A percentile compares a stretch with the other conserved stretches of the same genome.
These are phyloP conservation scores for Gibbula magus DNA, from an alignment of 2,888 invertebrate genomes.

Conservation along the genomic window DNA sequence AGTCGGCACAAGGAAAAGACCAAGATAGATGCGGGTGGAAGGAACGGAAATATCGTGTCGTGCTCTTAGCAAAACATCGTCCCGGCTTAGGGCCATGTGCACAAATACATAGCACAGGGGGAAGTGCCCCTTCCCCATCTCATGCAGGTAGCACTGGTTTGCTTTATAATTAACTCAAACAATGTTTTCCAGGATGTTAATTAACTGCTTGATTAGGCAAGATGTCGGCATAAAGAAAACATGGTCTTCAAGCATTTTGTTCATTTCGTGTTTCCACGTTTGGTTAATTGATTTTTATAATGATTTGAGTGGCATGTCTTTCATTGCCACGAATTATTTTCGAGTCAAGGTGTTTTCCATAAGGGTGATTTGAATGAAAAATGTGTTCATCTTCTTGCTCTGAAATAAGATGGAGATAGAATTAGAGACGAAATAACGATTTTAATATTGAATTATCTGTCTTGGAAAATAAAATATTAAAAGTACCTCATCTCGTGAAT, in stretches of 20 bases:
- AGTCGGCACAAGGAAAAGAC: not conserved
- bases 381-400: too few species aligned
- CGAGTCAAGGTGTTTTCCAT: too few species aligned
- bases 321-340: too few species aligned
- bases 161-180: constrained; percentile 11
- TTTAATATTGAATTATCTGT: too few species aligned
- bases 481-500: too few species aligned
- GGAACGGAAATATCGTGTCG: constrained; percentile 2
- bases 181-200: constrained; percentile 6
- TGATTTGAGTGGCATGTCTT: not conserved
- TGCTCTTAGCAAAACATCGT: not conserved
- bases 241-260: not conserved
- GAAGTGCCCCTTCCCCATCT: not conserved
- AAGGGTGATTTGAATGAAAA: too few species aligned
- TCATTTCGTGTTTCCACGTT: not conserved
- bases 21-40: constrained; percentile 12
- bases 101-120: not conserved
- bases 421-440: too few species aligned
- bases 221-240: not conserved
- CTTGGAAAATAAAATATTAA: too few species aligned
- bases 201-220: constrained; percentile 12
- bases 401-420: too few species aligned
- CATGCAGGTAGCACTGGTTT: not conserved
- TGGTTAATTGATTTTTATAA: constrained; percentile 17
- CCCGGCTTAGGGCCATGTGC: constrained; percentile 3